These are phyloP conservation scores for Periophthalmus magnuspinnatus DNA, from an alignment of 2,797 vertebrate species.

Conservation along the genomic window DNA sequence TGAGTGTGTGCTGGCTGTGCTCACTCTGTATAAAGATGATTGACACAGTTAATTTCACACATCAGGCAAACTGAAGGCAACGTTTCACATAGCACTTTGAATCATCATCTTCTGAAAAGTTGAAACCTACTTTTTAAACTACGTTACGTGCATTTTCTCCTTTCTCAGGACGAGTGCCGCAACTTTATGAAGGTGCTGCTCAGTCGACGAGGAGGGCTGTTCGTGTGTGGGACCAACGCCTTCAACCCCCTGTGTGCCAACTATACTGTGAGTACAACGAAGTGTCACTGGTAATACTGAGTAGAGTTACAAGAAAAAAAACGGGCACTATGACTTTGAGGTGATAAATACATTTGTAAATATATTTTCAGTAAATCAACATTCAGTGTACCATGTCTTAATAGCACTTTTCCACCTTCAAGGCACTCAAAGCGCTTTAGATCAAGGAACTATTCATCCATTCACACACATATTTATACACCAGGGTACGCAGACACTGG, in stretches of 20 bases:
- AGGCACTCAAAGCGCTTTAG: too few relatives aligned
- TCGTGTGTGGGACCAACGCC: constrained; percentile 93
- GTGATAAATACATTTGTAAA: too few relatives aligned
- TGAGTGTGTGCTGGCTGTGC: constrained; percentile 44
- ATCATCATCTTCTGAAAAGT: constrained; percentile 54
- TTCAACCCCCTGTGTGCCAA: constrained; percentile 95
- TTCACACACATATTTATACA: too few relatives aligned
- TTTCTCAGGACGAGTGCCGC: constrained; percentile 87
- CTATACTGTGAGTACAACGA: constrained; percentile 86
- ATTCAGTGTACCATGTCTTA: neutral
- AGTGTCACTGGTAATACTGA: too few relatives aligned
- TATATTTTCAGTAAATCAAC: too few relatives aligned
- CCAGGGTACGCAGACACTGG: too few relatives aligned
- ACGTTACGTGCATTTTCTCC: neutral
- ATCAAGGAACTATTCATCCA: too few relatives aligned
- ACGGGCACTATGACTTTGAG: too few relatives aligned
- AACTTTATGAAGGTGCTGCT: constrained; percentile 95
- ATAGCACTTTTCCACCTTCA: too few relatives aligned
- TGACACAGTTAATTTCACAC: constrained; percentile 71
- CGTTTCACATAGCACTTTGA: constrained; percentile 50
- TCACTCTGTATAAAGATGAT: constrained; percentile 55
- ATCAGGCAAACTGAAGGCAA: constrained; percentile 62
- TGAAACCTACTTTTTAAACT: constrained; percentile 18
- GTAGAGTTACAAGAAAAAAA: too few relatives aligned
- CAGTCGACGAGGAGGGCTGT: constrained; percentile 84